These are phyloP conservation scores for Neogobius melanostomus DNA, from an alignment of 2,113 vertebrate genomes.

Conservation along the genomic window DNA sequence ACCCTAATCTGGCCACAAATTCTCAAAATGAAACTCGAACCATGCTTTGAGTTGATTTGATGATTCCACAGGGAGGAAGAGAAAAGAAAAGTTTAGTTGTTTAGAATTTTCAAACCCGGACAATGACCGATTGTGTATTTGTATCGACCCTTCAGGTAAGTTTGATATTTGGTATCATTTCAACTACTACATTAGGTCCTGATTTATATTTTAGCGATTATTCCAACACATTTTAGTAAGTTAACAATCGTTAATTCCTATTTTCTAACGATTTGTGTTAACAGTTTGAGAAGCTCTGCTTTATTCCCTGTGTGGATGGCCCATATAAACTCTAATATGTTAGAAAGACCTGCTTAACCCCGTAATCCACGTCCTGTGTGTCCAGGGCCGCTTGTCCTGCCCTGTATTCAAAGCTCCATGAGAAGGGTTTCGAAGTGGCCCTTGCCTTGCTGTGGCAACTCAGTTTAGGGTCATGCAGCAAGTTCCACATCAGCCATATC, in stretches of 20 bases:
- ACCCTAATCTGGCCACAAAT: no score
- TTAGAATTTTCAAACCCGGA: no score
- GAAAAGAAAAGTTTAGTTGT: no score
- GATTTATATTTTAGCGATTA: background rate
- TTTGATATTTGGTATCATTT: no score
- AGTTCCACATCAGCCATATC: slow-evolving; percentile 98
- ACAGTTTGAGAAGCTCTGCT: background rate
- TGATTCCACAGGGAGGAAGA: no score
- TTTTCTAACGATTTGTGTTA: no score
- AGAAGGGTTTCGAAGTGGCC: slow-evolving; percentile 64
- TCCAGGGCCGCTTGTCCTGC: background rate
- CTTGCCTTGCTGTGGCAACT: slow-evolving; percentile 78
- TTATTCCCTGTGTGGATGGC: background rate
- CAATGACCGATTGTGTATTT: no score
- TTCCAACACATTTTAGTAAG: background rate
- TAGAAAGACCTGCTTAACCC: slow-evolving; percentile 45
- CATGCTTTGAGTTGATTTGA: no score
- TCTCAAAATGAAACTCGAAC: no score
- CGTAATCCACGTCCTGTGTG: slow-evolving; percentile 34
- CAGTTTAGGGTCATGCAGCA: slow-evolving; percentile 84
- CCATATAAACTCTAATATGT: slow-evolving; percentile 27
- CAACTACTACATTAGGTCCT: no score
- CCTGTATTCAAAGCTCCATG: slow-evolving; percentile 60
- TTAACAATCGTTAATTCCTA: background rate
- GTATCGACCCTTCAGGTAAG: no score